These are phyloP conservation scores for Zeus faber DNA, from an alignment of 2,113 vertebrate species.

Conservation along the genomic window DNA sequence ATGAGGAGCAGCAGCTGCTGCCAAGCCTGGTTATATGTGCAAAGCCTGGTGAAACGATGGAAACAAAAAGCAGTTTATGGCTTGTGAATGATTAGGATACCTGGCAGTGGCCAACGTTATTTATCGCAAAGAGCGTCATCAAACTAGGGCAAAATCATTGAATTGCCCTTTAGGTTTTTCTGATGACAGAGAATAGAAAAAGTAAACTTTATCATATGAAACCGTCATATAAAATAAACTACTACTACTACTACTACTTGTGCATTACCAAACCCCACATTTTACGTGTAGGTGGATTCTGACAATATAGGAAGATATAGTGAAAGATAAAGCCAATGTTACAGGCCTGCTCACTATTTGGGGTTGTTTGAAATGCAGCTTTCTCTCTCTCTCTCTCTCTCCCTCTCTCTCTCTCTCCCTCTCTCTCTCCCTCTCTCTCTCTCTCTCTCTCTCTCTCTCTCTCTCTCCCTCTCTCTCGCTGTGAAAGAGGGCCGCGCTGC, in stretches of 20 bases:
- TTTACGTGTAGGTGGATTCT: no score
- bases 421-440: neutral
- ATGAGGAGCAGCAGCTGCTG: slow-evolving; percentile 49
- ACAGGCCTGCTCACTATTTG: no score
- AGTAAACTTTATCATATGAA: no score
- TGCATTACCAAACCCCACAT: no score
- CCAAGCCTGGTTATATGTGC: slow-evolving; percentile 19
- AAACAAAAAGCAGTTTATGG: neutral
- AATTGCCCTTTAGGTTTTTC: neutral
- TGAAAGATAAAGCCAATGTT: no score
- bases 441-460: neutral
- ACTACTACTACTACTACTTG: no score
- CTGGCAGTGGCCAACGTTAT: neutral
- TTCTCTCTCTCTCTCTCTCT: neutral
- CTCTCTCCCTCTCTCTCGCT: slow-evolving; percentile 61
- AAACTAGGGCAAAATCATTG: no score
- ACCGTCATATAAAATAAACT: no score
- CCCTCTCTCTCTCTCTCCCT: neutral
- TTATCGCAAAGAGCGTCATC: neutral
- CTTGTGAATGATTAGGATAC: neutral
- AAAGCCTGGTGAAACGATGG: slow-evolving; percentile 18
- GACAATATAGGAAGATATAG: no score
- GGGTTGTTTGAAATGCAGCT: neutral
- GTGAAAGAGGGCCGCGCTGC: slow-evolving; percentile 71
- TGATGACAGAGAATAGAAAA: no score